phyloP scores from a whole-genome alignment of 1,140 invertebrate genomes.

The Tribolium castaneum region DNA sequence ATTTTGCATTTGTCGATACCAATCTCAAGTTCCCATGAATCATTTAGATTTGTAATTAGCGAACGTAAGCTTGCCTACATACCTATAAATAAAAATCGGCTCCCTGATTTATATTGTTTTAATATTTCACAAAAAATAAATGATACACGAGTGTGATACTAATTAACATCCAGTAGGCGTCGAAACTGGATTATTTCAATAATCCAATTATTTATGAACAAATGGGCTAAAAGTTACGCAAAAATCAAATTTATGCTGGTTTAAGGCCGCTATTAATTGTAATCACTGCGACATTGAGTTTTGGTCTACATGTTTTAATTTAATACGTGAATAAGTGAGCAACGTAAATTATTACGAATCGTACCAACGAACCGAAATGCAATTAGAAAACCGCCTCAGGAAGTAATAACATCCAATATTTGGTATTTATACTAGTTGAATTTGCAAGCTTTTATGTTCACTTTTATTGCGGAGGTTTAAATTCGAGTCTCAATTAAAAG shows the following conservation, averaged over 20 bases:
- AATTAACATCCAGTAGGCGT: slow-evolving; percentile 13
- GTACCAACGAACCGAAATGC: background rate
- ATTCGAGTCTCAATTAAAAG: background rate
- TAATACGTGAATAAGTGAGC: too few relatives aligned
- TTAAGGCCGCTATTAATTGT: background rate
- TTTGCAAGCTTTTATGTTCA: background rate
- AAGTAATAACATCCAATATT: background rate
- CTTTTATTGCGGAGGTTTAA: background rate
- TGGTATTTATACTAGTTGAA: background rate
- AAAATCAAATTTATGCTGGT: background rate
- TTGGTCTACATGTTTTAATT: too few relatives aligned
- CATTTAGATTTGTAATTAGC: slow-evolving; percentile 4
- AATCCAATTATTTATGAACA: background rate
- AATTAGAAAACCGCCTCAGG: background rate
- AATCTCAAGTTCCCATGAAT: slow-evolving; percentile 4
- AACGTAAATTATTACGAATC: too few relatives aligned
- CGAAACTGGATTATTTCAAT: background rate
- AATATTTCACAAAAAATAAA: background rate
- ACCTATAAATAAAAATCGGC: background rate
- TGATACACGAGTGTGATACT: background rate
- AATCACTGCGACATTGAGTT: too few relatives aligned
- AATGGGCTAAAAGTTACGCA: background rate
- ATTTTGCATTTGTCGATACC: slow-evolving; percentile 1
- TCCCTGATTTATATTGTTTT: slow-evolving; percentile 20
- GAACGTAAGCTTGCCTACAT: background rate